Conservation (phyloP, 2,797 vertebrate genomes). For the Helicolenus hilgendorfi region DNA sequence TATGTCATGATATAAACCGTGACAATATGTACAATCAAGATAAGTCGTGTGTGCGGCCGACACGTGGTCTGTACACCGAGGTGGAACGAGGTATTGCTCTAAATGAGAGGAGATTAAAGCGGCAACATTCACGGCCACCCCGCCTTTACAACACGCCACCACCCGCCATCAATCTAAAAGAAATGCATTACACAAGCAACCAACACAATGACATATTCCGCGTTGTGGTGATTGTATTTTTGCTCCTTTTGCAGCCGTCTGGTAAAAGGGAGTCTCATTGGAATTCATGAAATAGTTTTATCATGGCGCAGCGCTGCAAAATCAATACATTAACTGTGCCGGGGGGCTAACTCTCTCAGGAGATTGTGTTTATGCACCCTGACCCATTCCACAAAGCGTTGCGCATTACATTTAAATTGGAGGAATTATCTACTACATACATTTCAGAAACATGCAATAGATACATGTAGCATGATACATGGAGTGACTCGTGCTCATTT, state of each 20-base stretch:
- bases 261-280: constrained; percentile 82
- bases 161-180: constrained; percentile 57
- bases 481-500: constrained; percentile 3
- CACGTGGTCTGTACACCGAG: constrained; percentile 52
- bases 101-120: constrained; percentile 77
- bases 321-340: constrained; percentile 84
- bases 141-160: not conserved
- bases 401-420: constrained; percentile 79
- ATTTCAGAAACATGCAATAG: constrained; percentile 60
- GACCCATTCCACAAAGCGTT: constrained; percentile 77
- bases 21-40: constrained; percentile 41
- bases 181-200: constrained; percentile 75
- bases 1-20: constrained; percentile 19
- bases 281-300: constrained; percentile 89
- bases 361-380: constrained; percentile 85
- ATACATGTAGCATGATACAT: constrained; percentile 27
- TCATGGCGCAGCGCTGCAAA: constrained; percentile 73
- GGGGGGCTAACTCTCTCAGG: constrained; percentile 58
- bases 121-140: constrained; percentile 24
- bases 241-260: constrained; percentile 67
- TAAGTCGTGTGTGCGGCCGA: constrained; percentile 23
- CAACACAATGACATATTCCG: constrained; percentile 73
- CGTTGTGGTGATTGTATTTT: constrained; percentile 77
- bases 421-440: constrained; percentile 71
- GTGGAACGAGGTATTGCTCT: constrained; percentile 44